These are phyloP conservation scores for Diarsia brunnea DNA, from an alignment of 2,888 invertebrate genomes.

Conservation along the genomic window DNA sequence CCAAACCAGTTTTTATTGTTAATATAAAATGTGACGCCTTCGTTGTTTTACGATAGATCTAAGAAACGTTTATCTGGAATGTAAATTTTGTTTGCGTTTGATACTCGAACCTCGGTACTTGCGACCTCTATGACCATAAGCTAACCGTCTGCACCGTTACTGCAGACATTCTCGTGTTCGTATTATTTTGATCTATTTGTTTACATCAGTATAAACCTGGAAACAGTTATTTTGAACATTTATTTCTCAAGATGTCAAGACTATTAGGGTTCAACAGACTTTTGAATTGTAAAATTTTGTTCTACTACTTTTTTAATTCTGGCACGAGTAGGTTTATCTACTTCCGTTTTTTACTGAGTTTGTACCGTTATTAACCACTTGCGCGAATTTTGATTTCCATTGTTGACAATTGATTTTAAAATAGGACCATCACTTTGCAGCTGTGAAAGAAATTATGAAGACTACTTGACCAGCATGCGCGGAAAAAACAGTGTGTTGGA, in stretches of 20 bases:
- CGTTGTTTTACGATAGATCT: conserved; percentile 60
- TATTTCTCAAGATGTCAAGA: conserved; percentile 32
- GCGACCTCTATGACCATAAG: conserved; percentile 74
- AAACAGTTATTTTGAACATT: conserved; percentile 52
- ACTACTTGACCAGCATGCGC: conserved; percentile 14
- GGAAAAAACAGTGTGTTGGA: conserved; percentile 49
- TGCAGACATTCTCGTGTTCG: conserved; percentile 62
- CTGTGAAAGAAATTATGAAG: conserved; percentile 41
- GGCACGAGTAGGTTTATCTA: conserved; percentile 37
- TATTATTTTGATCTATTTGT: conserved; percentile 70
- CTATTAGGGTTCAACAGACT: conserved; percentile 55
- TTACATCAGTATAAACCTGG: conserved; percentile 54
- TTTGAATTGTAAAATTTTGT: conserved; percentile 35
- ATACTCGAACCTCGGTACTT: conserved; percentile 65
- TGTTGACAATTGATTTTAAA: conserved; percentile 35
- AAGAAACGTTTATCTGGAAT: conserved; percentile 57
- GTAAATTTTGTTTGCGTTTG: conserved; percentile 58
- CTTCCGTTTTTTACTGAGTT: conserved; percentile 38
- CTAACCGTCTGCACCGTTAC: conserved; percentile 71
- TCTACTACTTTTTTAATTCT: conserved; percentile 35
- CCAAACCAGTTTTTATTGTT: conserved; percentile 68
- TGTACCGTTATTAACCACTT: conserved; percentile 49
- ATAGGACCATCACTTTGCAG: conserved; percentile 10
- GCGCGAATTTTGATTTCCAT: conserved; percentile 35
- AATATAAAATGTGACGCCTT: conserved; percentile 62